These are phyloP conservation scores for Caerostris darwini DNA, from an alignment of 1,140 invertebrate genomes.

Conservation along the genomic window DNA sequence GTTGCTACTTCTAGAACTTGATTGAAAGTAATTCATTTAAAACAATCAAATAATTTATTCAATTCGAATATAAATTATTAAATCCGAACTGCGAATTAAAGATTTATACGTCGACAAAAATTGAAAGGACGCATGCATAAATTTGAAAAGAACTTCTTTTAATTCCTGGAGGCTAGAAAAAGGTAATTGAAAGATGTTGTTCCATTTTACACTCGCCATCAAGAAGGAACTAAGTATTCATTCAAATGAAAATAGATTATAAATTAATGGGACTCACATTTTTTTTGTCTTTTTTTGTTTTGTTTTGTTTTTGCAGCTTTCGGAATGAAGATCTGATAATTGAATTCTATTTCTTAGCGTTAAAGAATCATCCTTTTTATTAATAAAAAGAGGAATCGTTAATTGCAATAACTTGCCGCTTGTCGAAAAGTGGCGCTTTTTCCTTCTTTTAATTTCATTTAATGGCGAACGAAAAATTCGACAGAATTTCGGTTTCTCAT, in stretches of 20 bases:
- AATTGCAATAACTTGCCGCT: conserved; percentile 38
- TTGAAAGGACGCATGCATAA: background rate
- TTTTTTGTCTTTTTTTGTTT: too few species aligned
- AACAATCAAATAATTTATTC: conserved; percentile 65
- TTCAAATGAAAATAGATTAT: conserved; percentile 64
- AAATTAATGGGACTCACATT: conserved; percentile 47
- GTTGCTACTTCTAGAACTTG: background rate
- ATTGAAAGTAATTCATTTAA: conserved; percentile 56
- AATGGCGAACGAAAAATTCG: background rate
- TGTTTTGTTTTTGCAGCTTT: background rate
- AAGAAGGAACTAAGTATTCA: conserved; percentile 32
- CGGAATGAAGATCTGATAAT: conserved; percentile 29
- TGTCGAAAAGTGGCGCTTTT: background rate
- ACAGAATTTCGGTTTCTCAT: conserved; percentile 15
- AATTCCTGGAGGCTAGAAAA: conserved; percentile 38
- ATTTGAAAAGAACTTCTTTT: background rate
- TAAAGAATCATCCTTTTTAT: conserved; percentile 20
- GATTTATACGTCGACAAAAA: conserved; percentile 17
- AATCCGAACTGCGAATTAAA: conserved; percentile 13
- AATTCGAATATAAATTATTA: conserved; percentile 30
- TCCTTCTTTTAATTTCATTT: conserved; percentile 61
- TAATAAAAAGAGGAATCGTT: conserved; percentile 38
- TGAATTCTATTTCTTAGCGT: conserved; percentile 49
- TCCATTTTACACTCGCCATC: conserved; percentile 13
- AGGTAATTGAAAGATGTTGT: conserved; percentile 59